Percentiles rank a stretch among this genome's conserved stretches.
These are phyloP conservation scores for Actinemys pallida DNA, from an alignment of 2,113 vertebrate species.

Conservation along the genomic window DNA sequence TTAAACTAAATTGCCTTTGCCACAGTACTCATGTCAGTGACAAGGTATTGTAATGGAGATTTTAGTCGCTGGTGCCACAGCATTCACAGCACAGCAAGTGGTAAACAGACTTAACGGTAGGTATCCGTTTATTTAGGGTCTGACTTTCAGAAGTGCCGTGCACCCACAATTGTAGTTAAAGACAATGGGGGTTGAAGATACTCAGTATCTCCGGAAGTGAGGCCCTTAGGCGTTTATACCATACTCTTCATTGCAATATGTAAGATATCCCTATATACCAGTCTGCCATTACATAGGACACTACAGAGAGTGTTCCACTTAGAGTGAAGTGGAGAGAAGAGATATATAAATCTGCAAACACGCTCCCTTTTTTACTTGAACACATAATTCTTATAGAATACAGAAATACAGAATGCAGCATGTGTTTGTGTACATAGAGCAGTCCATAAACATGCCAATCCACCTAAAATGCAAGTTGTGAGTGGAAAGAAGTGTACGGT, in stretches of 20 bases:
- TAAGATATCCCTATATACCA: not conserved
- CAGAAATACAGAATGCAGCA: accelerated
- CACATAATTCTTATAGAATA: not conserved
- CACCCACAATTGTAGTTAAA: not conserved
- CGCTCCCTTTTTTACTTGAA: not conserved
- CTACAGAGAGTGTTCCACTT: not conserved
- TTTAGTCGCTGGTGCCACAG: not conserved
- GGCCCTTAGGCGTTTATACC: not conserved
- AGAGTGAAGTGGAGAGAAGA: not conserved
- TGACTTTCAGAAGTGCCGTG: not conserved
- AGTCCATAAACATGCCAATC: not conserved
- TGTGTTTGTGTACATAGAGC: accelerated
- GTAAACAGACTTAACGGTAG: not conserved
- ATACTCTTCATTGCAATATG: not conserved
- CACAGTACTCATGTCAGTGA: not conserved
- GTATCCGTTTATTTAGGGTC: accelerated
- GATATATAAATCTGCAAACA: not conserved
- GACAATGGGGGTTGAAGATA: not conserved
- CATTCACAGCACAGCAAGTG: accelerated
- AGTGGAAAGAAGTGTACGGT: accelerated
- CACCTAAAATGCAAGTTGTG: not conserved
- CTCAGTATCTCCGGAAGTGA: accelerated
- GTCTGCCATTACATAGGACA: not conserved
- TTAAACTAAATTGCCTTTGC: not conserved
- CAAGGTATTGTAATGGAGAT: not conserved